A percentile compares a stretch with the other conserved stretches of the same genome.
Evolutionary conservation across 1,140 invertebrate genomes (phyloP).

Genomic region (Bemisia tabaci): DNA sequence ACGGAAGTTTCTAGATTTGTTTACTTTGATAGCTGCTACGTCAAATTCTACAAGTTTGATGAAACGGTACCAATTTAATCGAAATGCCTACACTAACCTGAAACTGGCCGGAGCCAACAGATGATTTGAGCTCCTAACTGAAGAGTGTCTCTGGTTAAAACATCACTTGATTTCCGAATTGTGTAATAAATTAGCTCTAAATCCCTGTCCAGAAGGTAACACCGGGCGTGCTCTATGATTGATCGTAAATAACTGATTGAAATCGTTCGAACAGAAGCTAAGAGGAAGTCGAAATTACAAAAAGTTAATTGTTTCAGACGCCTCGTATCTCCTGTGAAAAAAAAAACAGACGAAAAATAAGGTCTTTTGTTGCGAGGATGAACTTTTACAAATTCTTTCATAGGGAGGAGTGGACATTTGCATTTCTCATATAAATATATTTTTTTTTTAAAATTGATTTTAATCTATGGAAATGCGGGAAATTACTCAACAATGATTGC

Average conservation of each 20-base stretch:
- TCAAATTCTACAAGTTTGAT: no score
- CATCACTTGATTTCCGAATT: conserved; percentile 62
- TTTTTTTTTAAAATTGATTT: no score
- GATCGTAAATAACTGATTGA: conserved; percentile 68
- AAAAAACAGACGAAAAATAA: conserved; percentile 1
- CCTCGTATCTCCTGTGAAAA: conserved; percentile 42
- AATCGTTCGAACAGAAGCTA: conserved; percentile 67
- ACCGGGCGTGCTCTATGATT: conserved; percentile 63
- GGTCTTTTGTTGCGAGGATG: no score
- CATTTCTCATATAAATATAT: no score
- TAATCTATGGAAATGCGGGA: no score
- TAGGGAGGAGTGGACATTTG: no score
- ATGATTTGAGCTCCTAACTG: conserved; percentile 65
- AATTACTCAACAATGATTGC: no score
- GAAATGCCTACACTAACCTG: no score
- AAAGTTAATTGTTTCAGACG: conserved; percentile 66
- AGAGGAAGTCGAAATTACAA: conserved; percentile 75
- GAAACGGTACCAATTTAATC: no score
- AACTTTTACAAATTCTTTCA: no score
- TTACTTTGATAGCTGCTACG: no score
- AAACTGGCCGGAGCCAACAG: conserved; percentile 57
- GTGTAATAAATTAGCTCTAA: conserved; percentile 70
- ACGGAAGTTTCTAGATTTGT: no score
- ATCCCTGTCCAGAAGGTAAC: conserved; percentile 65
- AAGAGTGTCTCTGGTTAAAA: conserved; percentile 64